phyloP scores from a whole-genome alignment of 1,140 invertebrate species.

The Paracyclopina nana region DNA sequence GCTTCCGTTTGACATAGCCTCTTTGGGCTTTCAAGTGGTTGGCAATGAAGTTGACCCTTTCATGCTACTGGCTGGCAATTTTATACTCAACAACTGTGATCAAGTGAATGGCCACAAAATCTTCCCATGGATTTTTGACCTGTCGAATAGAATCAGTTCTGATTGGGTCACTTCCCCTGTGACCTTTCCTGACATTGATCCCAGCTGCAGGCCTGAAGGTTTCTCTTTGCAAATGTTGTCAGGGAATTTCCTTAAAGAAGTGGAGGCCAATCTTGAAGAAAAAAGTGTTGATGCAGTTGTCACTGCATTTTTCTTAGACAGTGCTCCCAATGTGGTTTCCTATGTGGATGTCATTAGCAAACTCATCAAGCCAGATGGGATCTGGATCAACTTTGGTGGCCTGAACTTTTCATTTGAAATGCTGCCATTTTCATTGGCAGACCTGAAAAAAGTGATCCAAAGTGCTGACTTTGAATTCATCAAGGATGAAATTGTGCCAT shows the following conservation, averaged over 20 bases:
- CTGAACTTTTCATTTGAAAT: background rate
- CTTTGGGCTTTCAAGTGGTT: background rate
- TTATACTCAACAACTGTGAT: constrained; percentile 6
- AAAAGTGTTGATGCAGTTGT: background rate
- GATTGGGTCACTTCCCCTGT: background rate
- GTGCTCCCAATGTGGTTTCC: background rate
- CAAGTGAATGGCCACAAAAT: background rate
- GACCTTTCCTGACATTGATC: background rate
- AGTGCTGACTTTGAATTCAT: background rate
- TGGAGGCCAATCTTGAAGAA: background rate
- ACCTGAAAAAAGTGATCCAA: background rate
- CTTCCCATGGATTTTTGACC: constrained; percentile 2
- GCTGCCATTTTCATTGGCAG: background rate
- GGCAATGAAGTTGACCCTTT: background rate
- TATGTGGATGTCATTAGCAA: background rate
- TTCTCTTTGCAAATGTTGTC: background rate
- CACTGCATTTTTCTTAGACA: constrained; percentile 3
- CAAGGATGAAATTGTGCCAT: background rate
- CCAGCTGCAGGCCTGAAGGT: background rate
- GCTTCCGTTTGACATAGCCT: background rate
- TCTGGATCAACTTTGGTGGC: constrained; percentile 7
- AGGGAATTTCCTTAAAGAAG: background rate
- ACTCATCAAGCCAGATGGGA: background rate
- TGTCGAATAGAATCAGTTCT: background rate
- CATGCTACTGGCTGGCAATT: constrained; percentile 1